Base-by-base conservation (phyloP, 1,140 invertebrate species). In the Chlorops oryzae region DNA sequence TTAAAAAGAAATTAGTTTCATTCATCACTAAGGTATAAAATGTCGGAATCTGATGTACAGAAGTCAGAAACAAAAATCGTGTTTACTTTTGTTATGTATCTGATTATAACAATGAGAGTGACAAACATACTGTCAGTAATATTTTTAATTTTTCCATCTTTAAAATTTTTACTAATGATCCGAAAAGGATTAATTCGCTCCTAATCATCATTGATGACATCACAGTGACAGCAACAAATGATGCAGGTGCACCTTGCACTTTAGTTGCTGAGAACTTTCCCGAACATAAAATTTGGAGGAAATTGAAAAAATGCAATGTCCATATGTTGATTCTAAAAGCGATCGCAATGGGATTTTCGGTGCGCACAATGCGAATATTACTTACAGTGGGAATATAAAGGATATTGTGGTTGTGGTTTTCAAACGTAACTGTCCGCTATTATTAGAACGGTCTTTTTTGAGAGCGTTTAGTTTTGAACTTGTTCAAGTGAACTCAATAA, bases 361-460 rank as follows among this genome's bases (percentile, higher is more conserved):
- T 34, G 52, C 47, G 23, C 55, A n/a, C 56, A 57, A 34, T 54
- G 53, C 15, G 52, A 58, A 24, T 56, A 59, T 45, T 58, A 56
- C 39, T 24, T 55, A 17, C 56, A 53, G 13, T n/a, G 42, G 17
- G 58, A 42, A 39, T 23, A 68, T 63, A 45, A 59, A 58, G 35
- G 13, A 47, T 39, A 37, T 68, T 34, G 23, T 47, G 18, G 39
- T 44, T 25, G 42, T 44, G 5, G 42, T 44, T 5, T 32, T n/a
- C n/a, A n/a, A 32, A 9, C 7, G 7, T 7, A n/a, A 18, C 12
- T 21, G 12, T 20, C 15, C 38, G 6, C 38, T 21, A 21, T 39
- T 39, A 21, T 39, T 39, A 39, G 38, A 21, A 39, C 20, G 38
- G 3, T 21, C 38, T 21, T 39, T 39, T 39, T 39, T 39, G 22